Base-by-base conservation (phyloP, 2,888 invertebrate species). In the Andrena fulva region DNA sequence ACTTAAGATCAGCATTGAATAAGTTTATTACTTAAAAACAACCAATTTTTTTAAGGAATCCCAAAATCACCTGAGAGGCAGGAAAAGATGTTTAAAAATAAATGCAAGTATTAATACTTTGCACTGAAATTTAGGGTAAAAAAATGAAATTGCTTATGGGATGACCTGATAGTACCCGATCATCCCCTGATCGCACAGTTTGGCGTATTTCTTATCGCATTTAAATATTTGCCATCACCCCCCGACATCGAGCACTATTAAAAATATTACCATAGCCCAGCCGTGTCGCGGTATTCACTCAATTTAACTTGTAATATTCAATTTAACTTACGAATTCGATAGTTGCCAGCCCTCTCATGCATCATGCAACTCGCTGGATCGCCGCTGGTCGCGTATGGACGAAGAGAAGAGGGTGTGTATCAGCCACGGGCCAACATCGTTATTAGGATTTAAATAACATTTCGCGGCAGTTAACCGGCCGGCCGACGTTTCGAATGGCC, bases 401-500 rank as follows among this genome's bases (percentile, higher is more conserved):
- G 31, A 69, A 54, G 24, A 42, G 27, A 24, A 35, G 31, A 59
- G 69, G 10, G 24, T 20, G 24, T 20, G 27, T 83, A 86, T 84
- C 78, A 78, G 48, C 71, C 64, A 56, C 73, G 62, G 74, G 24
- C 77, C 42, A 69, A 84, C 79, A 66, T 82, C 77, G 86, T 86
- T 86, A 86, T 86, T 86, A 86, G 79, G 86, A 86, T 86, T 86
- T 84, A 86, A 86, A 86, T 86, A 84, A 82, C 86, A 80, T 86
- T 79, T 82, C 77, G 84, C 73, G 73, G 66, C 86, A 82, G 84
- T 86, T 86, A 84, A 82, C 75, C 70, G 84, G 86, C 77, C 77
- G 80, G 68, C 86, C 82, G 84, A 59, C 80, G 84, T 86, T 56
- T 84, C 84, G 84, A 84, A 75, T 72, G 72, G 84, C 63, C 77